These are phyloP conservation scores for Calameuta pallipes DNA, from an alignment of 2,888 invertebrate species.

Conservation along the genomic window DNA sequence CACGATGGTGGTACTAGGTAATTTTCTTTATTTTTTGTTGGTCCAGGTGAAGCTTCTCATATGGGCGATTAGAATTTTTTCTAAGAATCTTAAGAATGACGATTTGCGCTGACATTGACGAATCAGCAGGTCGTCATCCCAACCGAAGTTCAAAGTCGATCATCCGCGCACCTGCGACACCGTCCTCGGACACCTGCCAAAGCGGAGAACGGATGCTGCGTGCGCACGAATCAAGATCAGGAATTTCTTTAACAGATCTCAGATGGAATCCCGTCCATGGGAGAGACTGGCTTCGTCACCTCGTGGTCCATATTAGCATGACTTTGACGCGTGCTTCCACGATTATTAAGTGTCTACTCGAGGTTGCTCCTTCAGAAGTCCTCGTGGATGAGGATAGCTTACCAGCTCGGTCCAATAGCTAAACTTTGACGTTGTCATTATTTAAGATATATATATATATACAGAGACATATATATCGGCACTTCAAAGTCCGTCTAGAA, in stretches of 20 bases:
- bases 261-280: conserved; percentile 22
- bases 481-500: background rate
- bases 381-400: background rate
- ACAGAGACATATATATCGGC: background rate
- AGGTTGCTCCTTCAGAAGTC: background rate
- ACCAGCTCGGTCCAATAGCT: background rate
- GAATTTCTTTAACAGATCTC: conserved; percentile 1
- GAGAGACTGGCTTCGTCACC: conserved; percentile 15
- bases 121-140: background rate
- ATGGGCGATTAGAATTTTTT: background rate
- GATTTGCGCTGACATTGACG: background rate
- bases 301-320: conserved; percentile 38
- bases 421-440: background rate
- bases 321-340: conserved; percentile 16
- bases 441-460: background rate
- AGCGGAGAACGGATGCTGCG: background rate
- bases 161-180: background rate
- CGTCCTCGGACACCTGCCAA: conserved; percentile 3
- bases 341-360: conserved; percentile 28
- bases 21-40: background rate
- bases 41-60: background rate
- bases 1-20: background rate
- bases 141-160: background rate
- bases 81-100: background rate
- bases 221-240: background rate